A percentile compares a stretch with the other conserved stretches of the same genome.
phyloP scores from a whole-genome alignment of 2,888 invertebrate species.

The Melinaea menophilus region DNA sequence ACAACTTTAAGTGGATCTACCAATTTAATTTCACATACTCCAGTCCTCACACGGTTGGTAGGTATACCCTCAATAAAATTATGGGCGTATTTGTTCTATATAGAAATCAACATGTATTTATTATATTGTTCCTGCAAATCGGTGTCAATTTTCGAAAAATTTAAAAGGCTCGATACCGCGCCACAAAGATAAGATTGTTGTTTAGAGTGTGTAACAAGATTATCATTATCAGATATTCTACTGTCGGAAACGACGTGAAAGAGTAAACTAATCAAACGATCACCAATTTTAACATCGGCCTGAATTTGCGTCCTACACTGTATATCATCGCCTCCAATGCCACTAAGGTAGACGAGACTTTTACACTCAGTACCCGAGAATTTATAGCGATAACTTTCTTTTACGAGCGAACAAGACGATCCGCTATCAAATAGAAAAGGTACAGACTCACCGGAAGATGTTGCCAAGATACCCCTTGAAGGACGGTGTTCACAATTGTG shows the following conservation, averaged over 20 bases:
- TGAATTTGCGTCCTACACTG: slow-evolving; percentile 15
- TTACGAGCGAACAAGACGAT: slow-evolving; percentile 34
- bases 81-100: neutral
- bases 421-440: slow-evolving; percentile 33
- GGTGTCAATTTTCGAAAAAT: slow-evolving; percentile 28
- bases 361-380: slow-evolving; percentile 26
- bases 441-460: slow-evolving; percentile 30
- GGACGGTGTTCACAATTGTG: slow-evolving; percentile 15
- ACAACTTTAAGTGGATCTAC: slow-evolving; percentile 14
- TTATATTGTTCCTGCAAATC: slow-evolving; percentile 7
- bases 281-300: slow-evolving; percentile 10
- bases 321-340: slow-evolving; percentile 31
- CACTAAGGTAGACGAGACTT: slow-evolving; percentile 28
- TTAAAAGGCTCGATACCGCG: neutral
- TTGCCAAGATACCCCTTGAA: slow-evolving; percentile 21
- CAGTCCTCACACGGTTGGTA: slow-evolving; percentile 22
- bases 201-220: slow-evolving; percentile 1
- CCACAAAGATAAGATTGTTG: slow-evolving; percentile 2
- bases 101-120: no score
- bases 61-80: slow-evolving; percentile 30
- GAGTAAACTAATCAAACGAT: slow-evolving; percentile 1
- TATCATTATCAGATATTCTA: slow-evolving; percentile 14
- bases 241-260: slow-evolving; percentile 25
- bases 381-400: slow-evolving; percentile 24
- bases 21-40: slow-evolving; percentile 25